These are phyloP conservation scores for Epinephelus moara DNA, from an alignment of 2,113 vertebrate genomes.

Conservation along the genomic window DNA sequence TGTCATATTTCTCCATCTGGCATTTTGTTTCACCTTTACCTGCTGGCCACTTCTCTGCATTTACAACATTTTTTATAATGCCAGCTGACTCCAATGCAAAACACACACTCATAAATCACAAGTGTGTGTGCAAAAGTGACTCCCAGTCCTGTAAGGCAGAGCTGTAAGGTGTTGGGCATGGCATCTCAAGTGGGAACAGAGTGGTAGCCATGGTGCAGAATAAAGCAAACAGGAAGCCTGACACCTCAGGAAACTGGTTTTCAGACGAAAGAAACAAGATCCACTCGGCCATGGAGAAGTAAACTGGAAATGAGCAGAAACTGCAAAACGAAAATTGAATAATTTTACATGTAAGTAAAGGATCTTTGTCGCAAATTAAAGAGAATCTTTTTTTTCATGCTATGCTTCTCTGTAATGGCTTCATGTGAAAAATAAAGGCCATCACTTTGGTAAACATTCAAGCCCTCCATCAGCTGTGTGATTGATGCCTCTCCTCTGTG, in stretches of 20 bases:
- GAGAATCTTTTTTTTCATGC: neutral
- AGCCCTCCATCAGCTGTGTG: neutral
- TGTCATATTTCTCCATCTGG: neutral
- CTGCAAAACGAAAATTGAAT: neutral
- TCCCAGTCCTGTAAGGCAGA: neutral
- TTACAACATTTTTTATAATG: neutral
- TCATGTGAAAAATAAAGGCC: neutral
- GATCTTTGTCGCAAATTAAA: neutral
- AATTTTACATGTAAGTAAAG: neutral
- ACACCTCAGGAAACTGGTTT: neutral
- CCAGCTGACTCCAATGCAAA: neutral
- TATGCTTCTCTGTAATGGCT: neutral
- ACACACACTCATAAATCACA: constrained; percentile 4
- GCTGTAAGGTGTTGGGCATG: neutral
- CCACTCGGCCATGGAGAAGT: neutral
- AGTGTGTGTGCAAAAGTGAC: constrained; percentile 12
- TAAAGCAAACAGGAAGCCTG: constrained; percentile 21
- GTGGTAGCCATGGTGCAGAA: constrained; percentile 26
- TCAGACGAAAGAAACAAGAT: neutral
- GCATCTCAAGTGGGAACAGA: neutral
- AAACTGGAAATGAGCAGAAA: neutral
- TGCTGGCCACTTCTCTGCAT: neutral
- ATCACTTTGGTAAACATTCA: neutral
- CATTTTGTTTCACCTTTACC: neutral
- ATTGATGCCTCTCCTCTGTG: constrained; percentile 1